phyloP scores from a whole-genome alignment of 2,888 invertebrate species.

The Andrena praecox region DNA sequence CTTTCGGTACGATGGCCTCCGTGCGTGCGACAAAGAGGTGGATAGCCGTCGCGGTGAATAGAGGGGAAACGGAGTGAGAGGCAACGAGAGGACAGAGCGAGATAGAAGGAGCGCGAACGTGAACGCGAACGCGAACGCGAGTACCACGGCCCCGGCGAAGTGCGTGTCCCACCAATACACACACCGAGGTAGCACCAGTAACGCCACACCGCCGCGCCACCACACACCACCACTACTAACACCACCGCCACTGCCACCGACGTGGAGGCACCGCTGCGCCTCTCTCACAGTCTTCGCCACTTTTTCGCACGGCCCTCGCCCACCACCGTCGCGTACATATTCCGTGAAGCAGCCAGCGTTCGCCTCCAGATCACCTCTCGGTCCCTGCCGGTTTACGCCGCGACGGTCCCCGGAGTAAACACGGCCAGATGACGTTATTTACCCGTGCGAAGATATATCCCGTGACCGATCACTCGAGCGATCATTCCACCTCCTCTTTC shows the following conservation, averaged over 20 bases:
- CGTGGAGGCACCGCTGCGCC: slow-evolving; percentile 65
- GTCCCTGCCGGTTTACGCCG: neutral
- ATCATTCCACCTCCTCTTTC: slow-evolving; percentile 36
- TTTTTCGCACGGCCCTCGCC: slow-evolving; percentile 69
- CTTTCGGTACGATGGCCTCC: slow-evolving; percentile 73
- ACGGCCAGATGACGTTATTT: slow-evolving; percentile 50
- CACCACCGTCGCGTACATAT: slow-evolving; percentile 71
- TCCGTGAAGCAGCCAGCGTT: slow-evolving; percentile 49
- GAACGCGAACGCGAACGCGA: slow-evolving; percentile 44
- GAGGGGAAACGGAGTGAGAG: slow-evolving; percentile 39
- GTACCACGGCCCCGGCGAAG: slow-evolving; percentile 64
- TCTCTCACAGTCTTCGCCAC: slow-evolving; percentile 75
- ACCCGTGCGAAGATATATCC: slow-evolving; percentile 24
- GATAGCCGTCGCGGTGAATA: slow-evolving; percentile 50
- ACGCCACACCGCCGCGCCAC: slow-evolving; percentile 57
- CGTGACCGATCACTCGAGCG: slow-evolving; percentile 24
- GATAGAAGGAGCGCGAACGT: slow-evolving; percentile 24
- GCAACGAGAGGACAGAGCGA: slow-evolving; percentile 16
- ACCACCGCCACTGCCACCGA: slow-evolving; percentile 54
- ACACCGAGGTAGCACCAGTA: slow-evolving; percentile 66
- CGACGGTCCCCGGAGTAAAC: slow-evolving; percentile 7
- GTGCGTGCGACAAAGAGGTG: slow-evolving; percentile 66
- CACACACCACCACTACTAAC: slow-evolving; percentile 46
- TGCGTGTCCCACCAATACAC: slow-evolving; percentile 67
- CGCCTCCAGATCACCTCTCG: slow-evolving; percentile 29